Evolutionary conservation across 1,140 invertebrate species (phyloP), one percentile per base, ranked within the genome.

Genomic region (Scaptodrosophila lebanonensis): DNA sequence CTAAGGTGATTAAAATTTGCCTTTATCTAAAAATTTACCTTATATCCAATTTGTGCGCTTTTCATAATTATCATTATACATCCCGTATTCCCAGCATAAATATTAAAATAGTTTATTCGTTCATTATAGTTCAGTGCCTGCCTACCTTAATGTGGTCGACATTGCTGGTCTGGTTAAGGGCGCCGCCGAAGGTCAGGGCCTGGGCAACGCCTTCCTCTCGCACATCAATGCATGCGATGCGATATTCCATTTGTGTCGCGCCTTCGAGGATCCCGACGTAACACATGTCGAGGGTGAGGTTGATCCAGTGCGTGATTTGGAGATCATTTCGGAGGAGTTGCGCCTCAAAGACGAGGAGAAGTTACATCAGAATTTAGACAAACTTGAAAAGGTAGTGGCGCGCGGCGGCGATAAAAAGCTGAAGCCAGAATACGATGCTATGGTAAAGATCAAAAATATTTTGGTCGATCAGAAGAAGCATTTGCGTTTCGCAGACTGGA

Each of bases 211-310:
- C 57, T 99, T 99, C 88, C 91, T 99, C 2, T 98, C 98, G 2
- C 97, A 99, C 88, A 99, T 99, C 75, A 96, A 93, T 87, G 98
- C 97, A 4, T 99, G 98, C 87, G 98, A 99, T 88, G 97, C 97
- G n/a, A 94, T 99, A 66, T 99, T 99, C 86, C 97, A 99, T 88
- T 90, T 99, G 50, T 95, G 95, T 82, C 92, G 98, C 86, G 96
- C 96, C 13, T 99, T 99, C 87, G 98, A 99, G 62, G 97, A 99
- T 87, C 96, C 97, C 43, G 97, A 99, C 79, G 97, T 99, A 0
- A 98, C 96, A 20, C 98, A 99, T 83, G 93, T 99, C 0, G 98
- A 99, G 87, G 98, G 98, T 5, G 98, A 99, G 45, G 97, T 99
- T 0, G 95, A 99, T 87, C 98, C 98, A 0, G 92, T 98, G 1